These are phyloP conservation scores for Hyppa rectilinea DNA, from an alignment of 2,888 invertebrate genomes.

Conservation along the genomic window DNA sequence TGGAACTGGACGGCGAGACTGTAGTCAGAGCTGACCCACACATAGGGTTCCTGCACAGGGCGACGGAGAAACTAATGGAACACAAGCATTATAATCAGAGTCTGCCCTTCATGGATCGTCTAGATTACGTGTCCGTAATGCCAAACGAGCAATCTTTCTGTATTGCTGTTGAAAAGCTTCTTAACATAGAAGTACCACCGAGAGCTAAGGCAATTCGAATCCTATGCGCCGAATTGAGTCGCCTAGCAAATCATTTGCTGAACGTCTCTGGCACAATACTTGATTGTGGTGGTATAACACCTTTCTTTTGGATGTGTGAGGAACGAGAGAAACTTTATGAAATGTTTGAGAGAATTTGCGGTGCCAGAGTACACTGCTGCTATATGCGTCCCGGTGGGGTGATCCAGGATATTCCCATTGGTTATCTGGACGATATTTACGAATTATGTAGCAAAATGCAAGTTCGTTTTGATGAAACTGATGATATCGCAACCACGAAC, in stretches of 20 bases:
- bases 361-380: constrained; percentile 95
- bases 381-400: constrained; percentile 97
- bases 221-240: constrained; percentile 94
- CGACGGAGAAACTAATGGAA: constrained; percentile 97
- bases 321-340: constrained; percentile 97
- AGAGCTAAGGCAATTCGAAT: constrained; percentile 95
- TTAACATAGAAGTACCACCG: constrained; percentile 94
- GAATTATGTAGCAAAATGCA: constrained; percentile 92
- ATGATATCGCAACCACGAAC: constrained; percentile 94
- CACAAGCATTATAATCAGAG: constrained; percentile 96
- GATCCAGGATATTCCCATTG: constrained; percentile 89
- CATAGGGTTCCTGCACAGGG: constrained; percentile 96
- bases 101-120: constrained; percentile 96
- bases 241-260: constrained; percentile 95
- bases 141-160: constrained; percentile 95
- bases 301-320: constrained; percentile 97
- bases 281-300: constrained; percentile 96
- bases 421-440: constrained; percentile 95
- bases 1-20: constrained; percentile 95
- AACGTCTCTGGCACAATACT: constrained; percentile 94
- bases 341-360: constrained; percentile 95
- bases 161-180: constrained; percentile 95
- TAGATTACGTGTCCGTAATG: constrained; percentile 97
- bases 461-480: constrained; percentile 95
- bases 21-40: constrained; percentile 95